Conservation (phyloP, 1,140 invertebrate genomes). For the Drosophila burlai region DNA sequence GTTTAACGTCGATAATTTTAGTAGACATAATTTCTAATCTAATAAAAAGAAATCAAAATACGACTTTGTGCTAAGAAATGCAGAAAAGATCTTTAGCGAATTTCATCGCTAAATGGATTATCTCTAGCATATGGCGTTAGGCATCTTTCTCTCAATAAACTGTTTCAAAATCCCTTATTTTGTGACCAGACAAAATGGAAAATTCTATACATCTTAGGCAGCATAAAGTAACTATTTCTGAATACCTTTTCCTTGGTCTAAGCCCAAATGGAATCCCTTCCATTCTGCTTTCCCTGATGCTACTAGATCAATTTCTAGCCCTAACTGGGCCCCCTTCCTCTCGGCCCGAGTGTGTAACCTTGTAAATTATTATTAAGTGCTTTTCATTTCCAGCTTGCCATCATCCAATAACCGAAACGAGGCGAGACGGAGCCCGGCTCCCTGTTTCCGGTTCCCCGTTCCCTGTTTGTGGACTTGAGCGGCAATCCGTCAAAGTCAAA, state of each 20-base stretch:
- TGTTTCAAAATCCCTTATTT: not conserved
- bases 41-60: too few species aligned
- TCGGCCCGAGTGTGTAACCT: constrained; percentile 6
- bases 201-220: not conserved
- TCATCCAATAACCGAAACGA: constrained; percentile 27
- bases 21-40: not conserved
- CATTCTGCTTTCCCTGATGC: not conserved
- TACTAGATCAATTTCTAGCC: constrained; percentile 10
- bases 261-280: not conserved
- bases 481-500: constrained; percentile 79
- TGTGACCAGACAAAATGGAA: too few species aligned
- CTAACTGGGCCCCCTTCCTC: not conserved
- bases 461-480: constrained; percentile 38
- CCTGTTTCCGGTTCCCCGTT: not conserved
- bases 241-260: not conserved
- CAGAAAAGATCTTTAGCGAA: too few species aligned
- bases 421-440: not conserved
- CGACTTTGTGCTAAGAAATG: not conserved
- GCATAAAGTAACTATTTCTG: not conserved
- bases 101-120: too few species aligned
- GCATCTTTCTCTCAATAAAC: not conserved
- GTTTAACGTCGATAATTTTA: too few species aligned
- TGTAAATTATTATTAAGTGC: constrained; percentile 76
- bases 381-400: constrained; percentile 63
- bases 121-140: not conserved